These are phyloP conservation scores for Eulemur rufifrons DNA, from an alignment of 2,113 vertebrate genomes.

Conservation along the genomic window DNA sequence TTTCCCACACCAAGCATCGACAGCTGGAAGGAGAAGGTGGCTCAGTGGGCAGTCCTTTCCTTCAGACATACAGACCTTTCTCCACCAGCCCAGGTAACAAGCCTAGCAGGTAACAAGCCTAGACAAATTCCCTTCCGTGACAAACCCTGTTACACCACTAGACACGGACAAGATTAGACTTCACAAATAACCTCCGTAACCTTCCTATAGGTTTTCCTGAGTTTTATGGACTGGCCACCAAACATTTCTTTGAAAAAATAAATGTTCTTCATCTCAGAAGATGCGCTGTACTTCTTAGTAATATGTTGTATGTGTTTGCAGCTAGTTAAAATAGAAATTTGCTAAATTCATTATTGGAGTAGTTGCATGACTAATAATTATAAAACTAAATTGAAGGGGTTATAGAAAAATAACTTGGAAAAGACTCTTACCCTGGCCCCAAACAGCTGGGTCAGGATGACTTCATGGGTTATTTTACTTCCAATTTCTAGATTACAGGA, in stretches of 20 bases:
- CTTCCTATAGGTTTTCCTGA: neutral
- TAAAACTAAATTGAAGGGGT: constrained; percentile 11
- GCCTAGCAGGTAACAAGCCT: neutral
- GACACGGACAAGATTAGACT: neutral
- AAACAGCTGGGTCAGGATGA: constrained; percentile 34
- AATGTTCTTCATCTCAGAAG: neutral
- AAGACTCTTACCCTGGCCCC: neutral
- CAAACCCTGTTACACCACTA: neutral
- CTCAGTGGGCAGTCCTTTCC: neutral
- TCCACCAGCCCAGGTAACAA: neutral
- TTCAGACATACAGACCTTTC: neutral
- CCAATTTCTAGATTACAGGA: constrained; percentile 58
- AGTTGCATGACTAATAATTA: neutral
- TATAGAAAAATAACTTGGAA: neutral
- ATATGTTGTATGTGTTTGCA: neutral
- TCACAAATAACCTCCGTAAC: neutral
- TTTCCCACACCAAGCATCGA: neutral
- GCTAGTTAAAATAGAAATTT: neutral
- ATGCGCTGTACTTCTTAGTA: neutral
- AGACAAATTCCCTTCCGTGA: neutral
- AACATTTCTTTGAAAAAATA: constrained; percentile 1
- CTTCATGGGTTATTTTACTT: constrained; percentile 53
- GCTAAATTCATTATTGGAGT: neutral
- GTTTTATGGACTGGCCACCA: neutral
- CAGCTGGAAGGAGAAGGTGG: neutral